A percentile compares a stretch with the other conserved stretches of the same genome.
Evolutionary conservation across 30 jellyfish, hydroid and myxozoan species (phyloP).

Genomic region (Pseudorhiza aurosa): DNA sequence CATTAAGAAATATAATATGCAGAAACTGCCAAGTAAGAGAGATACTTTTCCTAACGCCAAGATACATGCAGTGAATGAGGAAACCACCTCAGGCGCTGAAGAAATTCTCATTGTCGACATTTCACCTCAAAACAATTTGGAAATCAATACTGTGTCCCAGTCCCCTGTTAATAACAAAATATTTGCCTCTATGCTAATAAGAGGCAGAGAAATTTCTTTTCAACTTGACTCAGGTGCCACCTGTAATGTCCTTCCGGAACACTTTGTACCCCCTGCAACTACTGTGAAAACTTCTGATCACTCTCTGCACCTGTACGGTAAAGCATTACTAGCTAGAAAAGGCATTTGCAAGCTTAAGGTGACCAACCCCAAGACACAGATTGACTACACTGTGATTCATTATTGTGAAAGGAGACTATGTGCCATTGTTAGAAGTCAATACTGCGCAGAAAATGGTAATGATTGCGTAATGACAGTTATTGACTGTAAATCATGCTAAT

Average conservation of each 20-base stretch:
- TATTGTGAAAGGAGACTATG: conserved; percentile 24
- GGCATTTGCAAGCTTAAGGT: not conserved
- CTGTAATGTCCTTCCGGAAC: not conserved
- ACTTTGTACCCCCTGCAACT: not conserved
- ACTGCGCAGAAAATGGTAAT: not conserved
- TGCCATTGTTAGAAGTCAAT: not conserved
- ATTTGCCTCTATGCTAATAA: not conserved
- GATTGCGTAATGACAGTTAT: too few relatives aligned
- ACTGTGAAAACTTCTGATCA: not conserved
- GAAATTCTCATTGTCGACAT: conserved; percentile 14
- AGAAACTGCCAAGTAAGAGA: not conserved
- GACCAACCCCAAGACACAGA: not conserved
- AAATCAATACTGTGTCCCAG: conserved; percentile 32
- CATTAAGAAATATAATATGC: not conserved
- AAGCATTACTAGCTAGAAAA: not conserved
- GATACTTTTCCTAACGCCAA: conserved; percentile 1
- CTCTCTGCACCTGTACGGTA: conserved; percentile 11
- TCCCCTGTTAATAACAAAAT: conserved; percentile 11
- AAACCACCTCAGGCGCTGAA: not conserved
- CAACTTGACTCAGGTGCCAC: conserved; percentile 2
- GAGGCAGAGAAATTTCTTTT: not conserved
- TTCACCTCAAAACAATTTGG: conserved; percentile 7
- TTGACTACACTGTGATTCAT: not conserved
- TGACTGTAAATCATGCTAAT: not conserved
- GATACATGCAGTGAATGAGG: conserved; percentile 8